Evolutionary conservation across 2,113 vertebrate genomes (phyloP).

Genomic region (Pelecanoides urinatrix): DNA sequence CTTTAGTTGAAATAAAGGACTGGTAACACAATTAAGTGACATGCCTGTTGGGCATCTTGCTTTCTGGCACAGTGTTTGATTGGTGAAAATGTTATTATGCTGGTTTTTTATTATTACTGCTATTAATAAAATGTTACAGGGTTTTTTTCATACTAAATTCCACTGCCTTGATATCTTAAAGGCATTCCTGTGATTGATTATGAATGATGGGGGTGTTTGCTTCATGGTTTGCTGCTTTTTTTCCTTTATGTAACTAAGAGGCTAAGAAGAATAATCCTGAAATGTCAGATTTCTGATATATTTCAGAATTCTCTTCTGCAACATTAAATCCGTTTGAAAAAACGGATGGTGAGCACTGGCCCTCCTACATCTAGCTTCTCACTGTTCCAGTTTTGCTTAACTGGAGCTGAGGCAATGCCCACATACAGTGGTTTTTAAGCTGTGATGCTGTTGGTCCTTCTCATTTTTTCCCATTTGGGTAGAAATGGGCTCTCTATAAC

Average conservation of each 20-base stretch:
- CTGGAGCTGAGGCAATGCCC: not conserved
- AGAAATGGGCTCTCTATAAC: not conserved
- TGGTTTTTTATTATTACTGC: not conserved
- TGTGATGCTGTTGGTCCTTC: not conserved
- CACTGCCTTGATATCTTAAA: not conserved
- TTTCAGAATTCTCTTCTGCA: not conserved
- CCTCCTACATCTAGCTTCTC: not conserved
- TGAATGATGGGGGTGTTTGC: not conserved
- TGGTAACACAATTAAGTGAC: not conserved
- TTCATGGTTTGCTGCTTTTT: not conserved
- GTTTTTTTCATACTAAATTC: not conserved
- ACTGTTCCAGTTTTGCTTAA: not conserved
- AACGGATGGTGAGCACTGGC: not conserved
- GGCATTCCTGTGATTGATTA: not conserved
- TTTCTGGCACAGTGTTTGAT: not conserved
- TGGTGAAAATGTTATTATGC: not conserved
- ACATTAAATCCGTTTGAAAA: not conserved
- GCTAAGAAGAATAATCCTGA: not conserved
- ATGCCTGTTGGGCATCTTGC: not conserved
- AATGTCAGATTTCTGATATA: not conserved
- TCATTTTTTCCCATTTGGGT: not conserved
- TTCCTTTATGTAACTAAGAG: not conserved
- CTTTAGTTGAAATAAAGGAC: not conserved
- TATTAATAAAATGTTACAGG: not conserved
- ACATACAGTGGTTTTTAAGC: not conserved